Evolutionary conservation across 1,140 invertebrate genomes (phyloP).

Genomic region (Tigriopus japonicus): DNA sequence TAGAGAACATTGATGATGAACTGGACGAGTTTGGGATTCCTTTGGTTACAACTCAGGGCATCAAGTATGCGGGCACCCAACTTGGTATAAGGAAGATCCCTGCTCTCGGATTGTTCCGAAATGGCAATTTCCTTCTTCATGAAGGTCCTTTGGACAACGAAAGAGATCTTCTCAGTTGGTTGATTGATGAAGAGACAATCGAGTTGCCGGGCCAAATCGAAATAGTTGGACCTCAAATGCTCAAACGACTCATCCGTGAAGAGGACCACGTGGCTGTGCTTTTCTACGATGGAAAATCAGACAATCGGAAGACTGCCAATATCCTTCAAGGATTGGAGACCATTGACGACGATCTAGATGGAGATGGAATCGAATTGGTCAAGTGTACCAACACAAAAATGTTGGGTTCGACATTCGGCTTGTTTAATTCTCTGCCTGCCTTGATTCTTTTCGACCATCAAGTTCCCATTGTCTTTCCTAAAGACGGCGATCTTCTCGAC

Average conservation of each 20-base stretch:
- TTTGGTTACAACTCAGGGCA: constrained; percentile 66
- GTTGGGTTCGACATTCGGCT: not conserved
- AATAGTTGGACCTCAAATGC: constrained; percentile 74
- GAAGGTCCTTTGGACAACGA: constrained; percentile 64
- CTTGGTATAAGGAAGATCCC: constrained; percentile 66
- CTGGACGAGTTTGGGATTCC: constrained; percentile 80
- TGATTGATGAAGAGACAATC: constrained; percentile 73
- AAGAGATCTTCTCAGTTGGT: constrained; percentile 66
- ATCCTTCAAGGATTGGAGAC: constrained; percentile 46
- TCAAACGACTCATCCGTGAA: constrained; percentile 70
- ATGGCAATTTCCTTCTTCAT: constrained; percentile 46
- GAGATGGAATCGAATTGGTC: constrained; percentile 71
- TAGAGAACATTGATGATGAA: constrained; percentile 86
- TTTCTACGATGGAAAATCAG: constrained; percentile 50
- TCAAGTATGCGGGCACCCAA: constrained; percentile 43
- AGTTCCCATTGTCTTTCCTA: constrained; percentile 13
- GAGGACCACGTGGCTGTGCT: constrained; percentile 76
- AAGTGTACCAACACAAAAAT: constrained; percentile 56
- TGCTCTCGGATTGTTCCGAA: constrained; percentile 69
- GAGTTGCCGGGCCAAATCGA: constrained; percentile 83
- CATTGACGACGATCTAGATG: constrained; percentile 76
- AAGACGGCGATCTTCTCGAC: constrained; percentile 4
- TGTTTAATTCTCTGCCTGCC: constrained; percentile 53
- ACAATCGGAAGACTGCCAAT: constrained; percentile 27
- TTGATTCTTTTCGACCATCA: constrained; percentile 21